These are phyloP conservation scores for Phymorhynchus buccinoides DNA, from an alignment of 1,140 invertebrate species.

Conservation along the genomic window DNA sequence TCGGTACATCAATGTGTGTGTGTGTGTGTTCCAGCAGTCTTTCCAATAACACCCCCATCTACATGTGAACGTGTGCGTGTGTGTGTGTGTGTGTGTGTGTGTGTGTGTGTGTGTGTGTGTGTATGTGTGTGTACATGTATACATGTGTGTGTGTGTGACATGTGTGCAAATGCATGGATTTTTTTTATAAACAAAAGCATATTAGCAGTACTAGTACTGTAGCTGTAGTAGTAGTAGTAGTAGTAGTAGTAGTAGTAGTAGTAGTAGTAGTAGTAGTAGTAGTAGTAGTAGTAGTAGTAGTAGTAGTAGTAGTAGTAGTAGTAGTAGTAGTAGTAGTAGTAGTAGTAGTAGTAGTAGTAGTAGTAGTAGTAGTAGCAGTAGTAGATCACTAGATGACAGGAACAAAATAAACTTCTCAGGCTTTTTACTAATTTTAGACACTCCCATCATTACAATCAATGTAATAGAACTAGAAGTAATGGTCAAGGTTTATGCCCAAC, in stretches of 20 bases:
- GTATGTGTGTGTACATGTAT: background rate
- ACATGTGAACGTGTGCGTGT: background rate
- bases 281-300: slow-evolving; percentile 8
- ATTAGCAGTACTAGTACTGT: too few relatives aligned
- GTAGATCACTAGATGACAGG: background rate
- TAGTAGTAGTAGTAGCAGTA: slow-evolving; percentile 13
- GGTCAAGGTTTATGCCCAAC: background rate
- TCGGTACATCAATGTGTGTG: background rate
- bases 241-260: slow-evolving; percentile 17
- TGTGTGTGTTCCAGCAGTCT: too few relatives aligned
- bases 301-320: slow-evolving; percentile 12
- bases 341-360: slow-evolving; percentile 16
- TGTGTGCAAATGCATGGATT: background rate
- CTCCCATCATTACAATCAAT: background rate
- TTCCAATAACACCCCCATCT: too few relatives aligned
- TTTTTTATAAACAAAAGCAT: too few relatives aligned
- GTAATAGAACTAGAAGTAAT: background rate
- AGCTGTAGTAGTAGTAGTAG: slow-evolving; percentile 16
- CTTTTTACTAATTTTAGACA: background rate
- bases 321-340: slow-evolving; percentile 12
- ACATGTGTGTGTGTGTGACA: background rate
- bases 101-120: background rate
- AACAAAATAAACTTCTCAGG: background rate
- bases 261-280: slow-evolving; percentile 15
- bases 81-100: background rate